Evolutionary conservation across 2,113 vertebrate genomes (phyloP).

Genomic region (Panthera tigris): DNA sequence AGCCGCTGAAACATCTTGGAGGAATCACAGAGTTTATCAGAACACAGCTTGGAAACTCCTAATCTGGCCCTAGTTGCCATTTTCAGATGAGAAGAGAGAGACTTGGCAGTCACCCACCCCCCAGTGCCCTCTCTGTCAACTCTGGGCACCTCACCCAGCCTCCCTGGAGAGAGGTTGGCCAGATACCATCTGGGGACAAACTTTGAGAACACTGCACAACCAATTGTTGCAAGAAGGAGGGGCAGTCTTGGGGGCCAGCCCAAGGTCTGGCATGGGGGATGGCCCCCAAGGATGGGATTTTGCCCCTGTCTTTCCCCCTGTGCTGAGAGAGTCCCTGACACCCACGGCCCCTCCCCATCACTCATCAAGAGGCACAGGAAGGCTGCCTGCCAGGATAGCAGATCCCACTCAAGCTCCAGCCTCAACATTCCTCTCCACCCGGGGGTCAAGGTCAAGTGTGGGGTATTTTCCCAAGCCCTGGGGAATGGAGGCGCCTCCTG

Average conservation of each 20-base stretch:
- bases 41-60: neutral
- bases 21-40: neutral
- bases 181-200: neutral
- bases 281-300: neutral
- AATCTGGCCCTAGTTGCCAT: neutral
- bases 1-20: neutral
- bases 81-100: slow-evolving; percentile 9
- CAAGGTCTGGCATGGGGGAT: neutral
- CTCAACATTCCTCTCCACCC: slow-evolving; percentile 78
- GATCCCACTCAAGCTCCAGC: slow-evolving; percentile 58
- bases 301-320: neutral
- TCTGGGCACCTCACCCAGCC: neutral
- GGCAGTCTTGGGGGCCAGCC: neutral
- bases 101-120: neutral
- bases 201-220: neutral
- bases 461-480: slow-evolving; percentile 77
- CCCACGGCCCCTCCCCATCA: neutral
- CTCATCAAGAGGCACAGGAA: neutral
- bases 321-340: slow-evolving; percentile 51
- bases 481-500: slow-evolving; percentile 67
- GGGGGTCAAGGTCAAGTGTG: slow-evolving; percentile 77
- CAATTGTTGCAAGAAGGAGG: neutral
- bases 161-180: neutral
- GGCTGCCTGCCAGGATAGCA: slow-evolving; percentile 60
- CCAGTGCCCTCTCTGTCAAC: neutral